A percentile compares a stretch with the other conserved stretches of the same genome.
These are phyloP conservation scores for Epistrophella euchroma DNA, from an alignment of 2,888 invertebrate genomes.

Conservation along the genomic window DNA sequence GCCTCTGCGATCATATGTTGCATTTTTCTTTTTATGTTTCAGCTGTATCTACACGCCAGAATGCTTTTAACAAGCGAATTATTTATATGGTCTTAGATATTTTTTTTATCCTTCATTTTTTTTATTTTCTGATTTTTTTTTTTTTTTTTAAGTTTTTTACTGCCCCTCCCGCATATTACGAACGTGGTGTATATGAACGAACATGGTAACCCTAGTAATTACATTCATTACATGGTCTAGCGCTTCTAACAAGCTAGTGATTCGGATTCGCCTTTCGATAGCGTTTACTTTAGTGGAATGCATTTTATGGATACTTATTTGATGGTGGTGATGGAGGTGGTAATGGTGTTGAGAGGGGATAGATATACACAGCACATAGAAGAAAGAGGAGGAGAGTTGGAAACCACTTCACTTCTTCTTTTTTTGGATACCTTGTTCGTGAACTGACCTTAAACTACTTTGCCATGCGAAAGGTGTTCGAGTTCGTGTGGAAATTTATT, in stretches of 20 bases:
- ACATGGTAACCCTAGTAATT: conserved; percentile 79
- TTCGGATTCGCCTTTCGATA: conserved; percentile 64
- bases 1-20: conserved; percentile 63
- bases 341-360: neutral
- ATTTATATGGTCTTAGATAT: conserved; percentile 57
- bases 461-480: conserved; percentile 59
- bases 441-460: conserved; percentile 76
- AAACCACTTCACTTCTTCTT: conserved; percentile 14
- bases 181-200: conserved; percentile 13
- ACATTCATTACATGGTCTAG: conserved; percentile 83
- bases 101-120: conserved; percentile 3
- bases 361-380: neutral
- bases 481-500: conserved; percentile 51
- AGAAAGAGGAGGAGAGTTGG: neutral
- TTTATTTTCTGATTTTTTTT: neutral
- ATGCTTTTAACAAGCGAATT: conserved; percentile 65
- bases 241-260: conserved; percentile 78
- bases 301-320: conserved; percentile 27
- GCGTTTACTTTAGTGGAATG: conserved; percentile 48
- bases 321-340: neutral
- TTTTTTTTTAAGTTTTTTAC: conserved; percentile 12
- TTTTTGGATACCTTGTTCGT: conserved; percentile 54
- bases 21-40: conserved; percentile 30
- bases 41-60: conserved; percentile 49
- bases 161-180: conserved; percentile 30